phyloP scores from a whole-genome alignment of 2,113 vertebrate genomes.

The Emydocephalus ijimae region DNA sequence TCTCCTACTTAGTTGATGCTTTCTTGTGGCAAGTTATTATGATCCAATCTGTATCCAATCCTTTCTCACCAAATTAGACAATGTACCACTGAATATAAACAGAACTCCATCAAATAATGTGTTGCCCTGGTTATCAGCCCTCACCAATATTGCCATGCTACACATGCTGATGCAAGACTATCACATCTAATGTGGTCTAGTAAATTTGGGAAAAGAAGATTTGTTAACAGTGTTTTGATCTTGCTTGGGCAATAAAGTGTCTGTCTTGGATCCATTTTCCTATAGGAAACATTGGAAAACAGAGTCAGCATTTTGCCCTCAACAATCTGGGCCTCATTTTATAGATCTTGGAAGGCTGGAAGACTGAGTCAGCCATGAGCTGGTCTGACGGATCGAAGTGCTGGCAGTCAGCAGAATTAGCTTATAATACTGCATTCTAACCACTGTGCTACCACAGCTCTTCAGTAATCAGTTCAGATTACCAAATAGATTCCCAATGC shows the following conservation, averaged over 20 bases:
- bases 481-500: background rate
- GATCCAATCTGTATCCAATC: background rate
- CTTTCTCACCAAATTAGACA: slow-evolving; percentile 13
- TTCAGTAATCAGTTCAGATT: background rate
- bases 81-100: background rate
- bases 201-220: background rate
- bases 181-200: background rate
- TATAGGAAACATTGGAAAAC: background rate
- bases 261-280: background rate
- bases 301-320: background rate
- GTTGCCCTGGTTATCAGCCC: slow-evolving; percentile 19
- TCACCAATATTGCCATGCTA: slow-evolving; percentile 7
- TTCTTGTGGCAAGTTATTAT: background rate
- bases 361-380: background rate
- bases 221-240: slow-evolving; percentile 4
- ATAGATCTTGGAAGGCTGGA: background rate
- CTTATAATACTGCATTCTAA: background rate
- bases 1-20: background rate
- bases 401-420: background rate
- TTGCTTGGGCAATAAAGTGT: background rate
- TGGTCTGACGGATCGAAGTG: background rate
- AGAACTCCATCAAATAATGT: slow-evolving; percentile 4
- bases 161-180: background rate
- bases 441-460: background rate
- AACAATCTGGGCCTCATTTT: background rate